Base-by-base conservation (phyloP, 2,888 invertebrate genomes). In the Palloptera scutellata region DNA sequence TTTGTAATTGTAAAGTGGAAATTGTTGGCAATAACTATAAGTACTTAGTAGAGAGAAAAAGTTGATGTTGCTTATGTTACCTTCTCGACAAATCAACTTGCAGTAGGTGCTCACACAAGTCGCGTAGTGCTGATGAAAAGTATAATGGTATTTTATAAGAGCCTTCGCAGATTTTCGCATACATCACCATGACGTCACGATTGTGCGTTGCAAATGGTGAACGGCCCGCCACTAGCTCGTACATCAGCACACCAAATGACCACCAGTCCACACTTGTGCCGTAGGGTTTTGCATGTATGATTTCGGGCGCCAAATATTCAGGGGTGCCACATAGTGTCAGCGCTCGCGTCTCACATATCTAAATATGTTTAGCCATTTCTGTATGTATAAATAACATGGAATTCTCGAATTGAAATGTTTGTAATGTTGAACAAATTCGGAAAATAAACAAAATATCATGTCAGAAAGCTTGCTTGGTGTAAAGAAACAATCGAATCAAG, bases 311-410 rank as follows among this genome's bases (percentile, higher is more conserved):
- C 73, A 98, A 87, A 86, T 98, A 99, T 86, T 98, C 98, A 0
- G 98, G 97, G 0, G 98, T 98, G 1, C 97, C 97, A 83, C 97
- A 98, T 58, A 98, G 83, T 0, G 96, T 97, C 91, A 94, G 95
- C 0, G 97, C 97, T 76, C 97, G 87, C 0, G 89, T 88, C 72
- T 88, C 87, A 52, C 91, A 86, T 72, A 72, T 78, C 84, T 84
- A 43, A 30, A 30, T 30, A 30, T 30, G 2, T 30, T 30, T 30
- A 30, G 30, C 30, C 30, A 30, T 30, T 30, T 30, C 30, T 30
- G 6, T 30, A 30, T 30, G 30, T 6, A 30, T 30, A 30, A 30
- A 30, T 30, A 30, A 30, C 6, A 4, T 30, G 2, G 30, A 30
- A 6, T 30, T 30, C 30, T 30, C 30, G 30, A 30, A 30, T 30